A percentile compares a stretch with the other conserved stretches of the same genome.
Conservation (phyloP, 2,113 vertebrate species). For the Paedocypris sp. region DNA sequence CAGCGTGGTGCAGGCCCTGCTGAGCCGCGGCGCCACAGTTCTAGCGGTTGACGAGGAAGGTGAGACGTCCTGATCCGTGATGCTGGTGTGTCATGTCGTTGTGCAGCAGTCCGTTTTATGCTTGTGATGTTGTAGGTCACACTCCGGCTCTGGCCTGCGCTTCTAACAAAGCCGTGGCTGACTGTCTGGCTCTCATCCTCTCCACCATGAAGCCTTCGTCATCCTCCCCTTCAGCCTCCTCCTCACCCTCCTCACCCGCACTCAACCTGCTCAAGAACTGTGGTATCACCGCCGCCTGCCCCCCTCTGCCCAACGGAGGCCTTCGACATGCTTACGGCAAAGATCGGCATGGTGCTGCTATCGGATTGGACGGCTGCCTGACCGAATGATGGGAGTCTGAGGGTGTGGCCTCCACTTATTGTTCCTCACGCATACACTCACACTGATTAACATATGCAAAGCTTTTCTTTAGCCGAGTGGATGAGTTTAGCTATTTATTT, state of each 20-base stretch:
- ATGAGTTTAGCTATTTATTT: slow-evolving; percentile 22
- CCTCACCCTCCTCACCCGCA: slow-evolving; percentile 67
- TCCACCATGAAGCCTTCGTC: slow-evolving; percentile 96
- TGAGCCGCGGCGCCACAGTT: slow-evolving; percentile 90
- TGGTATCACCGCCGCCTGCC: slow-evolving; percentile 69
- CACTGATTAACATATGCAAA: no score
- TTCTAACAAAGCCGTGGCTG: slow-evolving; percentile 94
- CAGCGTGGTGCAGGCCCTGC: slow-evolving; percentile 87
- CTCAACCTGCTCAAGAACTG: slow-evolving; percentile 94
- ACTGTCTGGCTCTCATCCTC: slow-evolving; percentile 95
- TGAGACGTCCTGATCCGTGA: slow-evolving; percentile 35
- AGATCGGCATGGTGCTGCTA: slow-evolving; percentile 64
- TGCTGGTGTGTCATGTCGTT: neutral
- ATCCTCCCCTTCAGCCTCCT: slow-evolving; percentile 63
- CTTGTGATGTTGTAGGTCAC: slow-evolving; percentile 57
- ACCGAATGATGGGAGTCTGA: slow-evolving; percentile 69
- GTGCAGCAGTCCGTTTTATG: neutral
- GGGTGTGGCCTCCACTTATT: no score
- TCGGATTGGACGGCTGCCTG: slow-evolving; percentile 88
- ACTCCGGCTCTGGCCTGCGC: slow-evolving; percentile 94
- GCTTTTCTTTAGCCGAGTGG: slow-evolving; percentile 17
- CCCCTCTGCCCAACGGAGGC: slow-evolving; percentile 64
- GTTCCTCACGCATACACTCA: no score
- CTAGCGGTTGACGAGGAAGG: slow-evolving; percentile 95
- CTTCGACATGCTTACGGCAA: slow-evolving; percentile 68